Percentiles rank a stretch among this genome's conserved stretches.
phyloP scores from a whole-genome alignment of 2,797 vertebrate species.

The Brotula barbata region DNA sequence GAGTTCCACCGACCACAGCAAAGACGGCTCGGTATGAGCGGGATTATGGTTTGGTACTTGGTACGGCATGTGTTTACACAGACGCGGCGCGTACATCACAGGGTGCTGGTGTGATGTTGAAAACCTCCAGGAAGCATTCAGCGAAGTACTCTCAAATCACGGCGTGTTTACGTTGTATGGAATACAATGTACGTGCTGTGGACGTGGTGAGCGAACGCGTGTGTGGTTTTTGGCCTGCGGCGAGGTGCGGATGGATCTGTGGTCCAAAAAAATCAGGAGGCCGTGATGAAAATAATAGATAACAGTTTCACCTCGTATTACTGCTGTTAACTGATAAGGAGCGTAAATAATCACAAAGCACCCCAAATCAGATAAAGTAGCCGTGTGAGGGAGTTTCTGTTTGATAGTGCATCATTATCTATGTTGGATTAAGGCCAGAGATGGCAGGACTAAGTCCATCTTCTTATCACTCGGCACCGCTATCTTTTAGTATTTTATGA shows the following conservation, averaged over 20 bases:
- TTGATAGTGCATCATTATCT: constrained; percentile 1
- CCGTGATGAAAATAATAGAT: constrained; percentile 5
- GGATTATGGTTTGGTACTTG: no score
- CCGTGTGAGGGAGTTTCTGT: neutral
- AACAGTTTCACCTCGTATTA: neutral
- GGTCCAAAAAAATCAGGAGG: no score
- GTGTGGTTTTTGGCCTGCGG: neutral
- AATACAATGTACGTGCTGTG: no score
- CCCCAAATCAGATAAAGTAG: neutral
- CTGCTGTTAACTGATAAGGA: neutral
- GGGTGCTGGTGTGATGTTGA: no score
- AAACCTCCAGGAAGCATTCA: no score
- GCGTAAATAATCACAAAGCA: constrained; percentile 11
- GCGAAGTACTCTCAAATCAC: no score
- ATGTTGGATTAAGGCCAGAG: constrained; percentile 14
- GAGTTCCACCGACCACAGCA: neutral
- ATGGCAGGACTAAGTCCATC: constrained; percentile 45
- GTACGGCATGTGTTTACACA: no score
- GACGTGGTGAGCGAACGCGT: no score
- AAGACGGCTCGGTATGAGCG: neutral
- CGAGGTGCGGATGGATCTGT: neutral
- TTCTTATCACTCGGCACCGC: constrained; percentile 41
- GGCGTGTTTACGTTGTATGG: no score
- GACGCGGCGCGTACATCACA: no score
- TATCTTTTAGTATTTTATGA: constrained; percentile 55